These are phyloP conservation scores for Sapayoa aenigma DNA, from an alignment of 2,113 vertebrate species.

Conservation along the genomic window DNA sequence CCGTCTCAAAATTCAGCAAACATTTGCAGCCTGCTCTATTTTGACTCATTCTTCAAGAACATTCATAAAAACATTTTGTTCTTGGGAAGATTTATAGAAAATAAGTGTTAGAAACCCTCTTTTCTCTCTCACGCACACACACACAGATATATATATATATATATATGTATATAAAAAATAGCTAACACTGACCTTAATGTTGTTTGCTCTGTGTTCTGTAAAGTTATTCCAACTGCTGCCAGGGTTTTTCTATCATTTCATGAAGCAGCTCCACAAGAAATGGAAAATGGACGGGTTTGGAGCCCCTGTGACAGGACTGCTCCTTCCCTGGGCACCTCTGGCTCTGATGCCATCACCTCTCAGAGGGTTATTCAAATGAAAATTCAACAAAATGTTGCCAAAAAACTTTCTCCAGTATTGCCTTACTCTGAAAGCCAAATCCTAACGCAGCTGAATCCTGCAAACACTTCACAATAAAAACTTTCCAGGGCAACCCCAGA, in stretches of 20 bases:
- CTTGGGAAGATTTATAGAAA: slow-evolving; percentile 29
- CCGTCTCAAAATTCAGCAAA: background rate
- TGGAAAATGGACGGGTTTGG: background rate
- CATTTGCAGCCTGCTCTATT: background rate
- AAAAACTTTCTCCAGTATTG: background rate
- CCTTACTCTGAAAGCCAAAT: background rate
- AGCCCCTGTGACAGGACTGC: background rate
- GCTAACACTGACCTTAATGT: background rate
- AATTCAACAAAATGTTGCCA: background rate
- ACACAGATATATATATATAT: background rate
- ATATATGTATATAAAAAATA: background rate
- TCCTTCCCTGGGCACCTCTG: background rate
- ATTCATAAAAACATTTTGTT: slow-evolving; percentile 44
- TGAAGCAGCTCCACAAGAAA: background rate
- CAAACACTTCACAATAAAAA: background rate
- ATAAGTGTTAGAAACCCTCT: background rate
- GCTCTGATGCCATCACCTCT: background rate
- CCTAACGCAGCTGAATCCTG: fast-evolving
- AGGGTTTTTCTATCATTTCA: background rate
- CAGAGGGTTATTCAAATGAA: background rate
- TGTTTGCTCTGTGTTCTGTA: background rate
- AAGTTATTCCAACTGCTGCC: background rate
- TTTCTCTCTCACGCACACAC: background rate
- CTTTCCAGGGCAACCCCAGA: background rate
- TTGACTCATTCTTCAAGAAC: slow-evolving; percentile 31